Conservation (phyloP, 2,113 vertebrate genomes). For the Capreolus pygargus region DNA sequence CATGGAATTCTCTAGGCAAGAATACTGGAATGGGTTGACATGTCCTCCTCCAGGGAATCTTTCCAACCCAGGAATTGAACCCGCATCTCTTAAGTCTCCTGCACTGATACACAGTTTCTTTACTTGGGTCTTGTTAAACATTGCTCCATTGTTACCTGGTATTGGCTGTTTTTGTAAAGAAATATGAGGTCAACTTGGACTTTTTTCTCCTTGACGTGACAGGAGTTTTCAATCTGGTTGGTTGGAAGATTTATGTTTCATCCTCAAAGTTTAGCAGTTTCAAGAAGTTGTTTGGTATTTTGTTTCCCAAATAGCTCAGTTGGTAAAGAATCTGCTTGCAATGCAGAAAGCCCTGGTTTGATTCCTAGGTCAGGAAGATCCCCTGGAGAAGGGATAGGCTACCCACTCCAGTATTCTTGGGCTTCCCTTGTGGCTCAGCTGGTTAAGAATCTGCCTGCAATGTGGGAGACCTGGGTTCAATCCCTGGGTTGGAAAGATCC, state of each 20-base stretch:
- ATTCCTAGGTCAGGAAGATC: background rate
- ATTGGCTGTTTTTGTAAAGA: background rate
- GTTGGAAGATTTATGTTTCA: background rate
- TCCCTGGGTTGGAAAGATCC: background rate
- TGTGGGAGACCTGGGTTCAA: background rate
- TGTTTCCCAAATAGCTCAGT: background rate
- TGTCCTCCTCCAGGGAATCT: background rate
- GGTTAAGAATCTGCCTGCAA: background rate
- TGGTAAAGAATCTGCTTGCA: background rate
- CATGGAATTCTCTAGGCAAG: background rate
- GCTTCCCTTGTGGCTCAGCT: background rate
- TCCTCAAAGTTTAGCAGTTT: background rate
- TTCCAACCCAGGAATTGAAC: fast-evolving
- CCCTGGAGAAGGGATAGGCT: background rate
- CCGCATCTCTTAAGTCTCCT: background rate
- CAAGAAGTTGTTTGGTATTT: background rate
- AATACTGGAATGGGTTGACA: background rate
- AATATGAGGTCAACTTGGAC: background rate
- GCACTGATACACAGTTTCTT: background rate
- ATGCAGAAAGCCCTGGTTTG: background rate
- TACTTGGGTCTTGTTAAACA: background rate
- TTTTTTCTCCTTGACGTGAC: background rate
- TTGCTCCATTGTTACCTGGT: background rate
- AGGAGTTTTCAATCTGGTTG: background rate
- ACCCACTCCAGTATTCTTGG: background rate